phyloP scores from a whole-genome alignment of 2,113 vertebrate genomes.

The Passer domesticus region DNA sequence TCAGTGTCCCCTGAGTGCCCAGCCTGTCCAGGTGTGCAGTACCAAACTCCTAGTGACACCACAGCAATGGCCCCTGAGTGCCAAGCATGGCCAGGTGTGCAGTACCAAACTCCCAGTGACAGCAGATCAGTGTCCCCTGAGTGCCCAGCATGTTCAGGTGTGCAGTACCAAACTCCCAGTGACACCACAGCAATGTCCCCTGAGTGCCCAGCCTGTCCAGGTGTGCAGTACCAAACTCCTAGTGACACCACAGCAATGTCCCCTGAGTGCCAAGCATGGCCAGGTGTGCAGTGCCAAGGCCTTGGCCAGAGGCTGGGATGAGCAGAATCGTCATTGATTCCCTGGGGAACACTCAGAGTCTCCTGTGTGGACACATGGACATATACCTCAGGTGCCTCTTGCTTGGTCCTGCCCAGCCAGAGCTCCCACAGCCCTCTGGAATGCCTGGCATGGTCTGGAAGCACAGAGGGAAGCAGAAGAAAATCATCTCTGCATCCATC shows the following conservation, averaged over 20 bases:
- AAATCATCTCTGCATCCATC: not conserved
- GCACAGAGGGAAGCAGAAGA: too few relatives aligned
- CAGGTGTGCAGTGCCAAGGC: not conserved
- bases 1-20: not conserved
- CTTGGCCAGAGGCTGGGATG: not conserved
- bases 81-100: not conserved
- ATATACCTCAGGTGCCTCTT: not conserved
- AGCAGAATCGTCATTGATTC: not conserved
- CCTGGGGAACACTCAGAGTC: not conserved
- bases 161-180: not conserved
- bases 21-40: accelerated
- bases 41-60: not conserved
- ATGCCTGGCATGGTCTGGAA: not conserved
- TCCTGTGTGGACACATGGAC: not conserved
- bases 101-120: not conserved
- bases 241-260: not conserved
- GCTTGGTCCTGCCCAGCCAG: not conserved
- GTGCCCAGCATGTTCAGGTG: not conserved
- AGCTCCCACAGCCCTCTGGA: not conserved
- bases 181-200: not conserved
- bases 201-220: not conserved
- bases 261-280: accelerated
- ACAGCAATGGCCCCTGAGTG: not conserved
- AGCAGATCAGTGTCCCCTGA: not conserved
- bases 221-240: not conserved